Evolutionary conservation across 1,140 invertebrate species (phyloP).

Genomic region (Drosophila obscura): DNA sequence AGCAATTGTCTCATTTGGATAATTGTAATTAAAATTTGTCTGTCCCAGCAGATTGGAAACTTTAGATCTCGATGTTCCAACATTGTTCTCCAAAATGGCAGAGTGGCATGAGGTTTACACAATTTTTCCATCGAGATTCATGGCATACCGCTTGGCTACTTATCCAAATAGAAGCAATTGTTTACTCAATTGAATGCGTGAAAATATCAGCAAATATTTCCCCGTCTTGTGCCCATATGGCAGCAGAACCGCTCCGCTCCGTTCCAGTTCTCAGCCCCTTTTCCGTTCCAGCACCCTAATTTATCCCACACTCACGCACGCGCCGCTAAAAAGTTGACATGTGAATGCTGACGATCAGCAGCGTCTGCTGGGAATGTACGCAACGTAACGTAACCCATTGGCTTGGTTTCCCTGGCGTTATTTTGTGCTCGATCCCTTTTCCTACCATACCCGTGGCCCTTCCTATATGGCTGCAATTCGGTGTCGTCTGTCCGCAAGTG

Average conservation of each 20-base stretch:
- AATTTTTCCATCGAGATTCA: conserved; percentile 30
- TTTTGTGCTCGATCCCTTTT: conserved; percentile 17
- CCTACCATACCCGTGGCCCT: not conserved
- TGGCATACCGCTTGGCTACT: conserved; percentile 18
- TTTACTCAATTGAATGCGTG: conserved; percentile 67
- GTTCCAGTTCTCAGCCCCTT: conserved; percentile 12
- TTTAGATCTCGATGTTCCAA: conserved; percentile 9
- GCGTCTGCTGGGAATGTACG: conserved; percentile 37
- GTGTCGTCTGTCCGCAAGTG: conserved; percentile 67
- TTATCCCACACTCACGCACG: conserved; percentile 52
- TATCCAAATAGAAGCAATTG: conserved; percentile 57
- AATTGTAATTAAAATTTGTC: conserved; percentile 61
- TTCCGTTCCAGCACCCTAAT: conserved; percentile 7
- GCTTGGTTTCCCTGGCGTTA: conserved; percentile 9
- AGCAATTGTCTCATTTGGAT: conserved; percentile 39
- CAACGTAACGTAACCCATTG: conserved; percentile 40
- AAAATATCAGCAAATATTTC: conserved; percentile 72
- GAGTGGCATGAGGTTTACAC: conserved; percentile 28
- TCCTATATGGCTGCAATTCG: conserved; percentile 28
- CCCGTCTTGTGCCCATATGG: conserved; percentile 74
- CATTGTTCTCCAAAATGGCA: conserved; percentile 12
- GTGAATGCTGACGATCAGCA: not conserved
- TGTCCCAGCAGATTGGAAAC: conserved; percentile 27
- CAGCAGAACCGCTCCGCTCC: conserved; percentile 44
- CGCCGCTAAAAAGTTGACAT: conserved; percentile 36